Evolutionary conservation across 2,797 vertebrate genomes (phyloP).

Genomic region (Schizopygopsis malacanthus): DNA sequence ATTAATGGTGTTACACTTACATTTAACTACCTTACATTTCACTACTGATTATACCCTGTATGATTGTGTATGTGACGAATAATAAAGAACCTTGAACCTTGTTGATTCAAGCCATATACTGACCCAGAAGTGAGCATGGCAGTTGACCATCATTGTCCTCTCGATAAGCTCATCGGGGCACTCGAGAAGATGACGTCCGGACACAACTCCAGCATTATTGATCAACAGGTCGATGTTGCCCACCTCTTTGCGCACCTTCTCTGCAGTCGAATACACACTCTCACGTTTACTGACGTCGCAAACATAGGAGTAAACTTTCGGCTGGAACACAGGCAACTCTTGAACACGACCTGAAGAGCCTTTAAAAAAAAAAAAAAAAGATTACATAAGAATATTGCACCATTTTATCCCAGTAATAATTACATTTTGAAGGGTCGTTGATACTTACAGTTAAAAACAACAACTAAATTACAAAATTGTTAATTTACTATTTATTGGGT

Average conservation of each 20-base stretch:
- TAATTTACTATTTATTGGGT: neutral
- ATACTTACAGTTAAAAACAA: neutral
- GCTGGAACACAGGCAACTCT: slow-evolving; percentile 75
- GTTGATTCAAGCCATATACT: slow-evolving; percentile 49
- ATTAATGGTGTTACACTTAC: no score
- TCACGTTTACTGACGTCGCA: slow-evolving; percentile 88
- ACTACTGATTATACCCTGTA: no score
- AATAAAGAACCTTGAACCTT: no score
- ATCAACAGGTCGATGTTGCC: slow-evolving; percentile 85
- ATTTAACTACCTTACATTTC: no score
- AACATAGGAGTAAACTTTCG: slow-evolving; percentile 86
- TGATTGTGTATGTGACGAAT: no score
- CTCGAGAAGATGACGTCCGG: slow-evolving; percentile 87
- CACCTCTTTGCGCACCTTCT: slow-evolving; percentile 84
- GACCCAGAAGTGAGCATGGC: slow-evolving; percentile 92
- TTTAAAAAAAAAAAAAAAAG: neutral
- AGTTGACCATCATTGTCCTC: slow-evolving; percentile 92
- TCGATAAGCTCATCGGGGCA: slow-evolving; percentile 91
- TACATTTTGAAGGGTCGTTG: neutral
- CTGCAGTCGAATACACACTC: slow-evolving; percentile 84
- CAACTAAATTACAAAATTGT: neutral
- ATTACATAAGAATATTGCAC: neutral
- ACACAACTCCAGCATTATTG: slow-evolving; percentile 89
- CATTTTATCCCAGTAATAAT: neutral
- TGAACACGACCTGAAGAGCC: slow-evolving; percentile 55